Percentiles rank a stretch among this genome's conserved stretches.
Conservation (phyloP, 2,888 invertebrate species). For the Patella depressa region DNA sequence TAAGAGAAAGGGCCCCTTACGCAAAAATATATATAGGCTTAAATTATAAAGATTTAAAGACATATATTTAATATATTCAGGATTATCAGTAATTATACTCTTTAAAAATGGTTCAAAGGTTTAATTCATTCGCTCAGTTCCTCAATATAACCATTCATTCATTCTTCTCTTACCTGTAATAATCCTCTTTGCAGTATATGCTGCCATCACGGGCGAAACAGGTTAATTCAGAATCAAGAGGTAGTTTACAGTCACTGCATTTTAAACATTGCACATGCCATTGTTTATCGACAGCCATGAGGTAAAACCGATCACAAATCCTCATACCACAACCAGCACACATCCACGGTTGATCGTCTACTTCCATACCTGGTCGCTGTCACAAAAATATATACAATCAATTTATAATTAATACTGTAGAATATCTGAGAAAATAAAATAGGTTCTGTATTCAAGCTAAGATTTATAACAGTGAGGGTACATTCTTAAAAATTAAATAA, state of each 20-base stretch:
- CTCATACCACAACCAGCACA: conserved; percentile 91
- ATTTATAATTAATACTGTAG: no score
- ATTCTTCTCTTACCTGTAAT: conserved; percentile 84
- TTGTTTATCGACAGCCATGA: conserved; percentile 90
- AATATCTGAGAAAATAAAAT: no score
- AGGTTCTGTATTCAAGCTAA: no score
- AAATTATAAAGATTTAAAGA: no score
- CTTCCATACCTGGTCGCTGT: conserved; percentile 1
- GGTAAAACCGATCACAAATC: conserved; percentile 88
- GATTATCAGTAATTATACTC: no score
- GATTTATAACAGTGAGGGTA: no score
- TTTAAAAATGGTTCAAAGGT: no score
- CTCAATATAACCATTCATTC: neutral
- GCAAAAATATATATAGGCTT: no score
- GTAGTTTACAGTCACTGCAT: conserved; percentile 90
- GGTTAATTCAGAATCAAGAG: conserved; percentile 90
- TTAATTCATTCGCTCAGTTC: neutral
- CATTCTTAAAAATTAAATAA: no score
- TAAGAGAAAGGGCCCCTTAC: no score
- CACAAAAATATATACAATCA: neutral
- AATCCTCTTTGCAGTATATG: conserved; percentile 97
- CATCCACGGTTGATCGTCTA: conserved; percentile 44
- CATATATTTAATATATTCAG: no score
- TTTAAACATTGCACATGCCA: conserved; percentile 91
- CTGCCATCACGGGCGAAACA: conserved; percentile 93